Percentiles rank a stretch among this genome's conserved stretches.
phyloP scores from a whole-genome alignment of 2,888 invertebrate species.

The Iselma pallidipennis region DNA sequence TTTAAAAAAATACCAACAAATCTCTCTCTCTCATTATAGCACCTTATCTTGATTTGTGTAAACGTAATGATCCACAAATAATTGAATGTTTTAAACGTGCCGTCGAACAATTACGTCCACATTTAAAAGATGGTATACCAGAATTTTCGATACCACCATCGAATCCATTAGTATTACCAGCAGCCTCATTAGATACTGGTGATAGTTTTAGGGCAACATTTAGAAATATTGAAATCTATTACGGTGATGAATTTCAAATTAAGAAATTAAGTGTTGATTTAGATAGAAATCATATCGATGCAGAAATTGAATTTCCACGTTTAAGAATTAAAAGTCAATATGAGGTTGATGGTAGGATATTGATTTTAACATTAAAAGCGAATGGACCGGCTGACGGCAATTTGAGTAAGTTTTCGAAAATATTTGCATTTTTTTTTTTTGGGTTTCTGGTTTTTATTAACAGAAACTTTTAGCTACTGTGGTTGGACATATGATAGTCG shows the following conservation, averaged over 20 bases:
- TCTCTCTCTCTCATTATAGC: constrained; percentile 56
- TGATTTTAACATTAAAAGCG: constrained; percentile 72
- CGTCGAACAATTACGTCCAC: constrained; percentile 62
- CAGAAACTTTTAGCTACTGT: constrained; percentile 62
- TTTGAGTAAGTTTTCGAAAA: constrained; percentile 62
- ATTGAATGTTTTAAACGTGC: constrained; percentile 64
- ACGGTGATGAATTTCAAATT: constrained; percentile 52
- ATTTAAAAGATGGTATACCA: constrained; percentile 64
- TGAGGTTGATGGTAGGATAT: constrained; percentile 65
- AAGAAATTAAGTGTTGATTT: constrained; percentile 53
- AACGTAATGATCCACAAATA: constrained; percentile 63
- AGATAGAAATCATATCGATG: constrained; percentile 58
- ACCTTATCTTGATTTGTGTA: constrained; percentile 66
- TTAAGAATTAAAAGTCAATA: constrained; percentile 66
- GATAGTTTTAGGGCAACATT: constrained; percentile 61
- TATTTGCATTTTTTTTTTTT: constrained; percentile 3
- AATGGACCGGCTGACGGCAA: constrained; percentile 66
- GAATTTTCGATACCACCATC: constrained; percentile 55
- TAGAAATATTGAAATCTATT: constrained; percentile 60
- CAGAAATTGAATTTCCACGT: constrained; percentile 64
- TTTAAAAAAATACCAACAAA: neutral
- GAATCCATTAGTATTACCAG: constrained; percentile 12
- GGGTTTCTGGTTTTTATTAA: constrained; percentile 2
- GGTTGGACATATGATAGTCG: constrained; percentile 60
- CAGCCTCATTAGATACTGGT: constrained; percentile 41